phyloP scores from a whole-genome alignment of 2,113 vertebrate species.

The Periophthalmodon schlosseri region DNA sequence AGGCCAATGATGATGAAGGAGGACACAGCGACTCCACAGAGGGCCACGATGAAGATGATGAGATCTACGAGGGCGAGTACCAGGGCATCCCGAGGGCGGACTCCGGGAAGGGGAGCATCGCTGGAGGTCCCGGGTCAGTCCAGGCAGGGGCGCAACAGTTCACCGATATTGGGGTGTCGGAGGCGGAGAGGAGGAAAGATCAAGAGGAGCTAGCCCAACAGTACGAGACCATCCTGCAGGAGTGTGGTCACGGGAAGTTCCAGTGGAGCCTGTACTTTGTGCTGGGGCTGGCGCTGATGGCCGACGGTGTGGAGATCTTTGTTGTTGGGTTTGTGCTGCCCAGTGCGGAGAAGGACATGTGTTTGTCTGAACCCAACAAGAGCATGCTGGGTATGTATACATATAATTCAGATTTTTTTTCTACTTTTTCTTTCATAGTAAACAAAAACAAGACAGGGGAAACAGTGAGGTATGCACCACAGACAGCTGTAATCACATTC shows the following conservation, averaged over 20 bases:
- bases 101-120: slow-evolving; percentile 78
- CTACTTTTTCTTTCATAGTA: too few relatives aligned
- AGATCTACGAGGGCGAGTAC: slow-evolving; percentile 98
- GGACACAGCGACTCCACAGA: slow-evolving; percentile 95
- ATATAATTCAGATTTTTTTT: too few relatives aligned
- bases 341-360: slow-evolving; percentile 98
- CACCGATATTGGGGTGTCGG: slow-evolving; percentile 70
- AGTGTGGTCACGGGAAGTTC: slow-evolving; percentile 95
- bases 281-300: slow-evolving; percentile 95
- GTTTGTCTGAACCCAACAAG: slow-evolving; percentile 96
- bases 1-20: slow-evolving; percentile 79
- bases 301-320: slow-evolving; percentile 94
- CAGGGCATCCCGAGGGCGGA: slow-evolving; percentile 93
- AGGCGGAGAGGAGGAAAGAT: slow-evolving; percentile 85
- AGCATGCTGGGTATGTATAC: slow-evolving; percentile 94
- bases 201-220: slow-evolving; percentile 93
- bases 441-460: too few relatives aligned
- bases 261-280: slow-evolving; percentile 98
- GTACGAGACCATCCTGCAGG: slow-evolving; percentile 94
- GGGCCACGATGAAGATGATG: slow-evolving; percentile 94
- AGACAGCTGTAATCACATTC: too few relatives aligned
- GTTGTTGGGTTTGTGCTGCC: slow-evolving; percentile 97
- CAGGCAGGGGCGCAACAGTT: slow-evolving; percentile 70
- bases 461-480: too few relatives aligned
- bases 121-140: slow-evolving; percentile 64